Evolutionary conservation across 2,888 invertebrate genomes (phyloP), one percentile per base, ranked within the genome.

Genomic region (Apotomis capreana): DNA sequence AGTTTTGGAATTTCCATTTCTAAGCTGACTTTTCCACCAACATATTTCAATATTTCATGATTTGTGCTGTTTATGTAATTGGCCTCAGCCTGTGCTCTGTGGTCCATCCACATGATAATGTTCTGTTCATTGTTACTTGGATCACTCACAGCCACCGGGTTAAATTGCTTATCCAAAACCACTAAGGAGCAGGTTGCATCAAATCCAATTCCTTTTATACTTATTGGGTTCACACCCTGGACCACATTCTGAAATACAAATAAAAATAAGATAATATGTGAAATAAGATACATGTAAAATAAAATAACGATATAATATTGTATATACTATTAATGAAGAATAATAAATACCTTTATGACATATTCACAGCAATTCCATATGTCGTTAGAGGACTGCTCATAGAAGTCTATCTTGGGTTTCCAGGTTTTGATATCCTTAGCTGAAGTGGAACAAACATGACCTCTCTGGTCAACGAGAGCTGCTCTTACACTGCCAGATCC

Each of bases 1-100:
- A 99, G 87, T 92, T 99, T 99, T 0, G 99, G 98, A 73, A 97
- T 96, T 94, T 99, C 96, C 98, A 99, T 99, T 94, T 99, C 99
- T n/a, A 98, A 93, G 0, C 98, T 99, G 5, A 99, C 96, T 89
- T 96, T 96, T 0, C 98, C 98, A 1, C 99, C 99, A 3, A 98
- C 97, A 90, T 96, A 97, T 79, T 96, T 95, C 0, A 99, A 93
- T 15, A 98, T 95, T 3, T 95, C 90, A 89, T 98, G 97, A 8
- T 95, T 92, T 0, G 95, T 95, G 61, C 93, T 90, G 84, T 98
- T 99, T 55, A 99, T 98, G 49, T 93, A 89, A 62, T 95, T 94
- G 0, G 98, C 96, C 93, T 99, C 97, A 58, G 93, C 90, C 40
- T 94, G 93, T 0, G 98, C 98, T 81, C 98, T 93, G 84, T 98